phyloP scores from a whole-genome alignment of 1,140 invertebrate genomes.

The Penaeus japonicus region DNA sequence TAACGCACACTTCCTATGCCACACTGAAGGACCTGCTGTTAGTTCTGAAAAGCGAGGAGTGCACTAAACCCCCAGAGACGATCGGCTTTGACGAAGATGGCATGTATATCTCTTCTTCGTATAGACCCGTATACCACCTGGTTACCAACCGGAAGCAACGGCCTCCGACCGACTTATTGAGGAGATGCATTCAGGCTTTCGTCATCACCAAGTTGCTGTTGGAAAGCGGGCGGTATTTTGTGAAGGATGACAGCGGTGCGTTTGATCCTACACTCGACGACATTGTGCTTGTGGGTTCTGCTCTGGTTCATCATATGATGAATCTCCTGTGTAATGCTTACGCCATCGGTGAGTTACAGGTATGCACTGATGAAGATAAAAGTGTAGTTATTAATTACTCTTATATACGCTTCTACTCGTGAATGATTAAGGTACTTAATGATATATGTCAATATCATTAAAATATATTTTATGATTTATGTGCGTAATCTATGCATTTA shows the following conservation, averaged over 20 bases:
- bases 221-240: not conserved
- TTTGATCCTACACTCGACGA: not conserved
- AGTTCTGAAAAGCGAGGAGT: not conserved
- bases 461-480: too few species aligned
- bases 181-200: slow-evolving; percentile 2
- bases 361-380: not conserved
- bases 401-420: not conserved
- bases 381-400: not conserved
- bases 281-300: not conserved
- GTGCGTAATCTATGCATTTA: not conserved
- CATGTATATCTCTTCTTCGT: not conserved
- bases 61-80: not conserved
- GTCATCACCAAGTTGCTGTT: not conserved
- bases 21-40: not conserved
- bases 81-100: slow-evolving; percentile 8
- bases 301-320: slow-evolving; percentile 19
- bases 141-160: not conserved
- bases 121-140: slow-evolving; percentile 19
- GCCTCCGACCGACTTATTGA: not conserved
- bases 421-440: too few species aligned
- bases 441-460: too few species aligned
- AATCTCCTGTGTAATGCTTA: not conserved
- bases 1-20: not conserved
- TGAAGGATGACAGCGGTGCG: not conserved
- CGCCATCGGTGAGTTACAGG: not conserved